Evolutionary conservation across 37 sponge, comb jelly and placozoan species (phyloP).

Genomic region (Beroe ovata): DNA sequence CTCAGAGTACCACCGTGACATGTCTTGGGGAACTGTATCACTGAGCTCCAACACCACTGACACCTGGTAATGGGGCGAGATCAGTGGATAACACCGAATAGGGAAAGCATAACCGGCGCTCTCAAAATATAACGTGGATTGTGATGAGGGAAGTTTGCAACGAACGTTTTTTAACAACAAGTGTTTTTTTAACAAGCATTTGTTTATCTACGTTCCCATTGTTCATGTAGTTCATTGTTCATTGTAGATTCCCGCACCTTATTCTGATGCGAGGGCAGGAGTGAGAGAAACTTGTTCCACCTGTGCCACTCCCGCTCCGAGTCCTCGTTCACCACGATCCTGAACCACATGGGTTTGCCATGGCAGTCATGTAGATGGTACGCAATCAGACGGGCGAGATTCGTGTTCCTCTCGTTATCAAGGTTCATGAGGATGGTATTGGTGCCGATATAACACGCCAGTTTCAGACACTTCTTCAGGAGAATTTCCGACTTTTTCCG

Average conservation of each 20-base stretch:
- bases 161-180: no score
- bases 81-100: no score
- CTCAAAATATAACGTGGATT: no score
- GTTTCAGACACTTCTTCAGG: constrained; percentile 23
- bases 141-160: no score
- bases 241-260: no score
- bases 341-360: constrained; percentile 42
- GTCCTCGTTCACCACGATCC: not conserved
- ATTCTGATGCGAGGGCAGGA: constrained; percentile 23
- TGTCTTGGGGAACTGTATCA: not conserved
- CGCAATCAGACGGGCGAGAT: constrained; percentile 2
- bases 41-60: constrained; percentile 22
- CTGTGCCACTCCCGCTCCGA: not conserved
- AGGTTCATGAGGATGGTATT: constrained; percentile 25
- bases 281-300: constrained; percentile 43
- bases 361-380: constrained; percentile 35
- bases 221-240: no score
- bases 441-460: constrained; percentile 26
- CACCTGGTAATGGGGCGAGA: not conserved
- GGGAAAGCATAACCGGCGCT: no score
- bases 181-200: no score
- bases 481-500: constrained; percentile 28
- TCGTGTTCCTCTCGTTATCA: not conserved
- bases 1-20: constrained; percentile 26
- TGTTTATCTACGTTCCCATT: no score